Base-by-base conservation (phyloP, 2,797 vertebrate species). In the Eulemur mongoz region DNA sequence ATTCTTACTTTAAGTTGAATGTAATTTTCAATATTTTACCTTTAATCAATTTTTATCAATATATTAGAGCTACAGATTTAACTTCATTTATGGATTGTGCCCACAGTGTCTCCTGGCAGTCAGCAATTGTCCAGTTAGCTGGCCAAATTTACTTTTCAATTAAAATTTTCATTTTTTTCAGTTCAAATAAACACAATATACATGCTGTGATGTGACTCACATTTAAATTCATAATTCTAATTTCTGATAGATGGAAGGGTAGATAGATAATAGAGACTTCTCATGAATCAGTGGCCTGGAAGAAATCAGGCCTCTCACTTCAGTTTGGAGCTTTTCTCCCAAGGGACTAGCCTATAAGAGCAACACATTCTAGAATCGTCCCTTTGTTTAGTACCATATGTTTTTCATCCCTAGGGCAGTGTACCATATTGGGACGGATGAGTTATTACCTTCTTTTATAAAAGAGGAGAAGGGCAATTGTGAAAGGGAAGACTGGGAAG, bases 41-140 rank as follows among this genome's bases (percentile, higher is more conserved):
- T 87, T 90, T 38, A 72, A 76, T 90, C 32, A 65, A 81, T 35
- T 85, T 93, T 67, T 73, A 79, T 89, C 20, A 63, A 63, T 84
- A 48, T 73, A 88, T 76, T 78, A 79, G n/a, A 94, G 59, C 69
- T 75, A 35, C 30, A 38, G 48, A 73, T 59, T 89, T 85, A 92
- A 73, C 7, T 83, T 87, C 52, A 32, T 54, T 48, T 82, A 13
- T 45, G 52, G 35, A 65, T n/a, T 75, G 63, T 50, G 11, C 18
- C 43, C 59, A 30, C 13, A 40, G 59, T 14, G 7, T 7, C 78
- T 52, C 18, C 6, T 85, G 48, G 52, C 27, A 57, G 23, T 17
- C 52, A 85, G 65, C 45, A 89, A 8, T 84, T 83, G 13, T 5
- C 20, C 59, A 93, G 45, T 70, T 32, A 25, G 43, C 52, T 67